Conservation (phyloP, 2,888 invertebrate species). For the Lepidonotus clava region DNA sequence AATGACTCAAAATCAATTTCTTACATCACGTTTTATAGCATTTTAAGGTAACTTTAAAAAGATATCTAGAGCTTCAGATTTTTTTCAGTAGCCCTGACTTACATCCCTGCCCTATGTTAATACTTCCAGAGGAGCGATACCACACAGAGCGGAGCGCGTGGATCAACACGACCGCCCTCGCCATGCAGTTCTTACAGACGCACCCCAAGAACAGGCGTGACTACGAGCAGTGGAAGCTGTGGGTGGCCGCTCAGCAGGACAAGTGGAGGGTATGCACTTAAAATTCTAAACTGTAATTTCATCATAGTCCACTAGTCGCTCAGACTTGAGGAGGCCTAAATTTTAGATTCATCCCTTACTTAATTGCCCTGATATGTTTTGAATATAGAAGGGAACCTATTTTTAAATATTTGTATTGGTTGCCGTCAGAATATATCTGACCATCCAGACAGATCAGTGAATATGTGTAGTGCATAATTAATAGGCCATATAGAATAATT, state of each 20-base stretch:
- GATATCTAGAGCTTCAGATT: neutral
- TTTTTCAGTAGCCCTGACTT: too few relatives aligned
- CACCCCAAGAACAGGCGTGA: conserved; percentile 79
- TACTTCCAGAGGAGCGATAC: conserved; percentile 76
- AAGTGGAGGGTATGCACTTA: neutral
- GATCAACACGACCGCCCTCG: conserved; percentile 82
- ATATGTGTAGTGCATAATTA: too few relatives aligned
- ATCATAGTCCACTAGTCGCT: too few relatives aligned
- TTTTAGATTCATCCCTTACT: too few relatives aligned
- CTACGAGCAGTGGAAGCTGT: conserved; percentile 59
- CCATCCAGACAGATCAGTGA: too few relatives aligned
- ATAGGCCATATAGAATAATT: too few relatives aligned
- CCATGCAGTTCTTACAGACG: conserved; percentile 80
- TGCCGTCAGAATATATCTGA: too few relatives aligned
- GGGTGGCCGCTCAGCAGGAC: conserved; percentile 18
- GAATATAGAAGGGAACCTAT: too few relatives aligned
- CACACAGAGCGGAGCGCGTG: conserved; percentile 80
- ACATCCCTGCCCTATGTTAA: too few relatives aligned
- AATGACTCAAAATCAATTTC: neutral
- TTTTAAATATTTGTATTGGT: too few relatives aligned
- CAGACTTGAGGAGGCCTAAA: too few relatives aligned
- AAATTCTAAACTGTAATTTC: neutral
- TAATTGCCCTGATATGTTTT: too few relatives aligned
- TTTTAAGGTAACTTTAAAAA: neutral
- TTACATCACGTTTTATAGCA: neutral